These are phyloP conservation scores for Polyergus mexicanus DNA, from an alignment of 1,140 invertebrate species.

Conservation along the genomic window DNA sequence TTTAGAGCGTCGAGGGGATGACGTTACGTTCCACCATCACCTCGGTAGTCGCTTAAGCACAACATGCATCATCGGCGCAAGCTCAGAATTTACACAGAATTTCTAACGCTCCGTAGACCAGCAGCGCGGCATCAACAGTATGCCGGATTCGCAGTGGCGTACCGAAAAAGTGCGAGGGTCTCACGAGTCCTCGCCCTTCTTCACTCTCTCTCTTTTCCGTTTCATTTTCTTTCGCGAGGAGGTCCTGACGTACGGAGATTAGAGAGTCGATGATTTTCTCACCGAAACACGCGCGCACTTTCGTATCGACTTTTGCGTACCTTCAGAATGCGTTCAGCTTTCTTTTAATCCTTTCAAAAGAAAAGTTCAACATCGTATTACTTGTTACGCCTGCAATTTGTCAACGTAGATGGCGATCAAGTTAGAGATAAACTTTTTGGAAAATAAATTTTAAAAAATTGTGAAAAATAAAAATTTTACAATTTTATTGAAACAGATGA, in stretches of 20 bases:
- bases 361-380: neutral
- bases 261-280: constrained; percentile 68
- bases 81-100: constrained; percentile 82
- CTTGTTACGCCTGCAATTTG: neutral
- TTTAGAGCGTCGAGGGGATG: constrained; percentile 79
- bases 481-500: neutral
- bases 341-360: neutral
- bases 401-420: neutral
- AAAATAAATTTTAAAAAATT: neutral
- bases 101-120: constrained; percentile 72
- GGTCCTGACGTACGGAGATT: constrained; percentile 69
- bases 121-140: constrained; percentile 65
- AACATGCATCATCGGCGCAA: constrained; percentile 87
- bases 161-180: constrained; percentile 17
- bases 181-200: constrained; percentile 32
- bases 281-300: constrained; percentile 67
- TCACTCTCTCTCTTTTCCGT: constrained; percentile 48
- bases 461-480: neutral
- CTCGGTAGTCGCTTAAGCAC: constrained; percentile 85
- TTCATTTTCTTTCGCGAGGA: constrained; percentile 21
- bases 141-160: neutral
- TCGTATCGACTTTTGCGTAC: neutral
- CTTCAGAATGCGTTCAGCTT: neutral
- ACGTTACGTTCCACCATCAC: constrained; percentile 81
- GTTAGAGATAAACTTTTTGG: neutral